Conservation (phyloP, 2,113 vertebrate species). For the Raja brachyura region DNA sequence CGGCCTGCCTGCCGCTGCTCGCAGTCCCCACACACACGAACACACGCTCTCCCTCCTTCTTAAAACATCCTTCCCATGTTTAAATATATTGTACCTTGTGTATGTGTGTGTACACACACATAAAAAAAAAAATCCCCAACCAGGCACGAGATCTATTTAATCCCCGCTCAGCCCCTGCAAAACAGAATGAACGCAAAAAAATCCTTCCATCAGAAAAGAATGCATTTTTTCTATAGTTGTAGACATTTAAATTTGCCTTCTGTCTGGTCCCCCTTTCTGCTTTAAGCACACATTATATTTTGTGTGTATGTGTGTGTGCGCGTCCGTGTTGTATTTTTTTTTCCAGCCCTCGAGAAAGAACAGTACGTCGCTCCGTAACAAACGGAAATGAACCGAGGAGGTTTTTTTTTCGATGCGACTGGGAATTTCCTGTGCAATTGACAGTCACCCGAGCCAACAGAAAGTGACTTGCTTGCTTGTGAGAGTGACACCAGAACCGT, state of each 20-base stretch:
- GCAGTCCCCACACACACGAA: background rate
- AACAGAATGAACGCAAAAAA: background rate
- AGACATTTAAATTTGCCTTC: conserved; percentile 11
- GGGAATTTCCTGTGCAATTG: conserved; percentile 24
- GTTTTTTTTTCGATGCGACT: background rate
- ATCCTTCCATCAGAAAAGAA: conserved; percentile 7
- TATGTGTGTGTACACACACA: background rate
- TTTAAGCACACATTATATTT: conserved; percentile 30
- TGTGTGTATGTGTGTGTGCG: background rate
- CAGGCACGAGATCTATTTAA: background rate
- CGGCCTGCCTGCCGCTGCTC: background rate
- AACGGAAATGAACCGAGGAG: conserved; percentile 27
- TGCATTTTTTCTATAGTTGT: background rate
- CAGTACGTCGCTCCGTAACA: conserved; percentile 29
- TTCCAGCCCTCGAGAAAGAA: conserved; percentile 15
- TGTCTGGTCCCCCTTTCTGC: background rate
- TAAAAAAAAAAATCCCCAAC: background rate
- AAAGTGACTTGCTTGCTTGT: background rate
- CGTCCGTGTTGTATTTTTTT: conserved; percentile 12
- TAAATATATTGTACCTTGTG: conserved; percentile 1
- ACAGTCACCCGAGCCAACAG: conserved; percentile 37
- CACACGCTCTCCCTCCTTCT: background rate
- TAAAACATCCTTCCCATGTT: conserved; percentile 29
- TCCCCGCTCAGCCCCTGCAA: background rate
- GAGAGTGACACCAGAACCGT: background rate